A percentile compares a stretch with the other conserved stretches of the same genome.
These are phyloP conservation scores for Ictidomys tridecemlineatus DNA, from an alignment of 2,113 vertebrate genomes.

Conservation along the genomic window DNA sequence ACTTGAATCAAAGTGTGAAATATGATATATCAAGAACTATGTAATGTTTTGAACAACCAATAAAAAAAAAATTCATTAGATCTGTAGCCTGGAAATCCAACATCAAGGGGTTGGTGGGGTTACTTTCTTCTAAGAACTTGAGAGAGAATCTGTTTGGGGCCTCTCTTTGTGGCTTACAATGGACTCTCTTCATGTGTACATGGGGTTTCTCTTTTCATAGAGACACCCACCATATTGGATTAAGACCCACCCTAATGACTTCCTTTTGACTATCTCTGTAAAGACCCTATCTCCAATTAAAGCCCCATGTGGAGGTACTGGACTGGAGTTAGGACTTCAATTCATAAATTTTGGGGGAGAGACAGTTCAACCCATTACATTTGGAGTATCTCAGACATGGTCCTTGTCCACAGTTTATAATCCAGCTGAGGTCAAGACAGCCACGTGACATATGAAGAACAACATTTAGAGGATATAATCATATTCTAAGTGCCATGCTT, in stretches of 20 bases:
- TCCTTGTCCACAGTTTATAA: neutral
- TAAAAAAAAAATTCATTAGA: too few relatives aligned
- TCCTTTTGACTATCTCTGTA: neutral
- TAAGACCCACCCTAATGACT: neutral
- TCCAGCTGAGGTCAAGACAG: neutral
- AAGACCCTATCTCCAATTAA: neutral
- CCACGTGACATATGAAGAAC: neutral
- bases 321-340: neutral
- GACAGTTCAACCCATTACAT: neutral
- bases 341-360: neutral
- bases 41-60: too few relatives aligned
- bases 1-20: too few relatives aligned
- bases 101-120: neutral
- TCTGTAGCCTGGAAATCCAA: neutral
- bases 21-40: too few relatives aligned
- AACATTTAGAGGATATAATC: neutral
- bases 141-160: neutral
- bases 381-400: neutral
- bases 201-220: neutral
- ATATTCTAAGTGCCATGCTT: neutral
- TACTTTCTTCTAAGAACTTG: neutral
- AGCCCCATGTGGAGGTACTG: neutral
- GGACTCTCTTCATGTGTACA: accelerated
- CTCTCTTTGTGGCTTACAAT: neutral
- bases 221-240: neutral